These are phyloP conservation scores for Acestrorhynchus altus DNA, from an alignment of 2,797 vertebrate species.

Conservation along the genomic window DNA sequence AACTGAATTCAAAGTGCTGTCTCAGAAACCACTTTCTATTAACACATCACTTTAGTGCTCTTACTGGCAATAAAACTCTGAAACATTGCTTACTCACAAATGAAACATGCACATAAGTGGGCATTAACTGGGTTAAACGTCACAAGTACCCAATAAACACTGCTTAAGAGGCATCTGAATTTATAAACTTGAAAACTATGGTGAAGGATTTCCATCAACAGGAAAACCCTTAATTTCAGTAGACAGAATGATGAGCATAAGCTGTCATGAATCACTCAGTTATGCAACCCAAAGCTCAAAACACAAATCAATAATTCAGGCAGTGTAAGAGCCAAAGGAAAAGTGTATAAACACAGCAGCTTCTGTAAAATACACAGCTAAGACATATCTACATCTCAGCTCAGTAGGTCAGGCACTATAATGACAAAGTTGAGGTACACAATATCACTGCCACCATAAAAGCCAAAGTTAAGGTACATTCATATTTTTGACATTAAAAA, in stretches of 20 bases:
- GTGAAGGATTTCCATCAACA: background rate
- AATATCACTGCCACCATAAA: background rate
- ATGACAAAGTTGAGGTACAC: background rate
- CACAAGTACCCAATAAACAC: background rate
- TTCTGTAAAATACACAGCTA: background rate
- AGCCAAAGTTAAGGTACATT: background rate
- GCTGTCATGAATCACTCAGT: background rate
- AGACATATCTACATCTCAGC: background rate
- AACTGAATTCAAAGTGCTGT: conserved; percentile 9
- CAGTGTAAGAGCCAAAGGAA: background rate
- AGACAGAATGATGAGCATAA: background rate
- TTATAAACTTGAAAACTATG: conserved; percentile 6
- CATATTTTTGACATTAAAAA: background rate
- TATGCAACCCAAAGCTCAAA: background rate
- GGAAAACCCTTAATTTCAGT: background rate
- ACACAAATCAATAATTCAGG: background rate
- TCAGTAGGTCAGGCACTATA: background rate
- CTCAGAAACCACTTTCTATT: background rate
- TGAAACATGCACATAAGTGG: background rate
- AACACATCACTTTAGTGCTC: background rate
- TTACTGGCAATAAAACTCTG: conserved; percentile 2
- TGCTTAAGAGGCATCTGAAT: background rate
- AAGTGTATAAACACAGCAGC: background rate
- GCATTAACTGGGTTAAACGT: background rate
- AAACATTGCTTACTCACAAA: conserved; percentile 12